A percentile compares a stretch with the other conserved stretches of the same genome.
These are phyloP conservation scores for Oscarella lobularis DNA, from an alignment of 37 sponge, comb jelly and placozoan species.

Conservation along the genomic window DNA sequence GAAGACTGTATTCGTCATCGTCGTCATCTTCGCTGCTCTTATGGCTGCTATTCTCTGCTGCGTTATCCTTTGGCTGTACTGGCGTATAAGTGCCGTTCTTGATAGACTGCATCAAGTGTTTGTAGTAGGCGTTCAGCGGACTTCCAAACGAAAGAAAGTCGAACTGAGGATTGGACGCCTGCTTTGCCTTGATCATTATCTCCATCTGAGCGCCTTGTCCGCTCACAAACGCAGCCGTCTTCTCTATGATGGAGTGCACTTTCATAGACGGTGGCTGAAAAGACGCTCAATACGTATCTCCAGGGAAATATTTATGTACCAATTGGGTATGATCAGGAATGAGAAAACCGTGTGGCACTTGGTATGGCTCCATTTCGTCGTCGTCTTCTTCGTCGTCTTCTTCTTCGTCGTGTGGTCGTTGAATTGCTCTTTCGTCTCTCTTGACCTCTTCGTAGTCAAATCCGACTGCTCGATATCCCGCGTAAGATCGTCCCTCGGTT, in stretches of 20 bases:
- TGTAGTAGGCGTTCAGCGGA: slow-evolving; percentile 74
- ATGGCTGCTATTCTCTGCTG: slow-evolving; percentile 6
- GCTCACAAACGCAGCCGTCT: slow-evolving; percentile 62
- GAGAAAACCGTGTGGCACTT: slow-evolving; percentile 17
- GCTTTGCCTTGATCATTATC: slow-evolving; percentile 84
- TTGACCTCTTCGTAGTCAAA: slow-evolving; percentile 26
- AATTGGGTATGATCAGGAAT: slow-evolving; percentile 22
- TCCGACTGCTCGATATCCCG: slow-evolving; percentile 52
- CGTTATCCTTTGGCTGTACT: background rate
- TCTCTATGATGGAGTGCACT: slow-evolving; percentile 80
- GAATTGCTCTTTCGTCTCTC: slow-evolving; percentile 4
- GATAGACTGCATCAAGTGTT: slow-evolving; percentile 14
- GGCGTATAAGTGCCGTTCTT: background rate
- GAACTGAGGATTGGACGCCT: slow-evolving; percentile 78
- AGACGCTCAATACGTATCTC: background rate
- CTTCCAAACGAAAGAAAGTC: slow-evolving; percentile 65
- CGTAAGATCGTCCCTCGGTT: too few relatives aligned
- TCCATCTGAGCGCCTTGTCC: slow-evolving; percentile 85
- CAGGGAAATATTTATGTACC: slow-evolving; percentile 11
- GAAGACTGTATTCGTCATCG: slow-evolving; percentile 36
- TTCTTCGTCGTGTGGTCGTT: background rate
- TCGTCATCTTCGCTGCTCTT: slow-evolving; percentile 43
- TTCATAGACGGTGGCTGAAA: slow-evolving; percentile 65
- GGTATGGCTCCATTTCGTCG: slow-evolving; percentile 17
- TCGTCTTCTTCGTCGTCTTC: slow-evolving; percentile 9